Percentiles rank a stretch among this genome's conserved stretches.
These are phyloP conservation scores for Macrosiphum euphorbiae DNA, from an alignment of 2,888 invertebrate species.

Conservation along the genomic window DNA sequence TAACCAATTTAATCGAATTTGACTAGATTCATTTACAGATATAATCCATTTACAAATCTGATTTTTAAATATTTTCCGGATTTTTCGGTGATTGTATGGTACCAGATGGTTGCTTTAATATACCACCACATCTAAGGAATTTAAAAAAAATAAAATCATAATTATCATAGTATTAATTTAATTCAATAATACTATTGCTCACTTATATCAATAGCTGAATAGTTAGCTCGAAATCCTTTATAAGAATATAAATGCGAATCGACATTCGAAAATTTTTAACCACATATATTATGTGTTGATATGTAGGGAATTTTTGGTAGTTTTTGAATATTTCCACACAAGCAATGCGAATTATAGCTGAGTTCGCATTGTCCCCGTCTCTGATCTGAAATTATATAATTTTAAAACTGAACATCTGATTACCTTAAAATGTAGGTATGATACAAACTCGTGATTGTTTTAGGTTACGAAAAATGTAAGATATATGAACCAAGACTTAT, in stretches of 20 bases:
- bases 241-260: no score
- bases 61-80: slow-evolving; percentile 72
- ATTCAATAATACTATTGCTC: slow-evolving; percentile 66
- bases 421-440: not conserved
- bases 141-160: not conserved
- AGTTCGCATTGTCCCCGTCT: slow-evolving; percentile 79
- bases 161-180: not conserved
- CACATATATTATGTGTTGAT: slow-evolving; percentile 82
- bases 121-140: slow-evolving; percentile 79
- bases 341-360: slow-evolving; percentile 79
- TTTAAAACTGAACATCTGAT: not conserved
- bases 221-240: slow-evolving; percentile 83
- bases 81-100: slow-evolving; percentile 77
- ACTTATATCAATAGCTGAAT: slow-evolving; percentile 77
- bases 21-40: slow-evolving; percentile 74
- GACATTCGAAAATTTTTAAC: slow-evolving; percentile 78
- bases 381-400: slow-evolving; percentile 73
- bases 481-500: not conserved
- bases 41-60: slow-evolving; percentile 82
- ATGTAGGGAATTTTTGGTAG: slow-evolving; percentile 69
- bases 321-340: slow-evolving; percentile 74
- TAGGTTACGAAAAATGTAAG: not conserved
- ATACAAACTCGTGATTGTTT: not conserved
- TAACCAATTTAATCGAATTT: slow-evolving; percentile 82
- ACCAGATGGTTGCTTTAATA: slow-evolving; percentile 76